A percentile compares a stretch with the other conserved stretches of the same genome.
Conservation (phyloP, 2,888 invertebrate species). For the Piscicola geometra region DNA sequence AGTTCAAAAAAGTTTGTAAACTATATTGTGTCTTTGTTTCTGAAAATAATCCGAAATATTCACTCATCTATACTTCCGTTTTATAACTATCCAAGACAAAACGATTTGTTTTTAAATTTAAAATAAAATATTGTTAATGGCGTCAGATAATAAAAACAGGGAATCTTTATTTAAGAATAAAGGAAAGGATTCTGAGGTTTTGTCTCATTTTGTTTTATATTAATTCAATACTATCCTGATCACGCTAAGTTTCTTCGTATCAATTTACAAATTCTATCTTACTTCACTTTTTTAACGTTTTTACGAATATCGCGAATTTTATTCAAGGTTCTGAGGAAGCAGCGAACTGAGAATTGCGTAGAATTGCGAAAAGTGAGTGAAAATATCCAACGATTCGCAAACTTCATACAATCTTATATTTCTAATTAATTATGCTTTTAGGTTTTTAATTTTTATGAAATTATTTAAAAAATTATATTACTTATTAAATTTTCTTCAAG, state of each 20-base stretch:
- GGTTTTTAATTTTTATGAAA: no score
- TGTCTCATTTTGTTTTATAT: slow-evolving; percentile 1
- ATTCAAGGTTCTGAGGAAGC: slow-evolving; percentile 76
- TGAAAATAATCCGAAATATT: slow-evolving; percentile 12
- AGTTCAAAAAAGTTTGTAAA: no score
- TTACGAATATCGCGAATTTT: neutral
- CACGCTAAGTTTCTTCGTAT: slow-evolving; percentile 9
- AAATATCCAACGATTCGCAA: no score
- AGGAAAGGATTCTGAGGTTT: slow-evolving; percentile 96
- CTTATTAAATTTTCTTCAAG: no score
- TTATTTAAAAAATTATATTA: no score
- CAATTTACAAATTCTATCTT: neutral
- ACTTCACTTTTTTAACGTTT: neutral
- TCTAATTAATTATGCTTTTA: no score
- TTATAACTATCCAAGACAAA: slow-evolving; percentile 29
- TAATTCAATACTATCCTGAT: neutral
- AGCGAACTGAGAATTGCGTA: slow-evolving; percentile 91
- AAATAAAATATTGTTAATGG: slow-evolving; percentile 34
- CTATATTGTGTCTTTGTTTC: slow-evolving; percentile 12
- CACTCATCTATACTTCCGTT: slow-evolving; percentile 21
- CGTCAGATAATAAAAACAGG: slow-evolving; percentile 37
- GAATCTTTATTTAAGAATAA: slow-evolving; percentile 72
- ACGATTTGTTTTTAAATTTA: slow-evolving; percentile 10
- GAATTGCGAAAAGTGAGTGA: slow-evolving; percentile 73
- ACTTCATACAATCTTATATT: no score